Evolutionary conservation across 1,140 invertebrate genomes (phyloP).

Genomic region (Sogatella furcifera): DNA sequence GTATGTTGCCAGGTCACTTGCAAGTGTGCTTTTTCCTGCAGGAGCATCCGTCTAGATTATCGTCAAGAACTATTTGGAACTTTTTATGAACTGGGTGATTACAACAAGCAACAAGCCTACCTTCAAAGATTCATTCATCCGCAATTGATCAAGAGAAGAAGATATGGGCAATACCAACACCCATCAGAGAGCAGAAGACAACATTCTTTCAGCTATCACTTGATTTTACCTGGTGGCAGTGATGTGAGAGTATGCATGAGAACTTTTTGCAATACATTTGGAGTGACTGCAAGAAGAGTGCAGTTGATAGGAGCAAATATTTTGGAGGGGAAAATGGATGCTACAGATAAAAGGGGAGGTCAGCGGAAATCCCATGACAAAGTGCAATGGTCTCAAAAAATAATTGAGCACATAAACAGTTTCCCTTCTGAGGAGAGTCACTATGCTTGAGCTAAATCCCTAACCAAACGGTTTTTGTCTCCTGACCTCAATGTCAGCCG

Average conservation of each 20-base stretch:
- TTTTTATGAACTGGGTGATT: slow-evolving; percentile 3
- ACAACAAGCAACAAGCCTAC: slow-evolving; percentile 10
- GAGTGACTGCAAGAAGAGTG: slow-evolving; percentile 3
- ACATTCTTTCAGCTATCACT: not conserved
- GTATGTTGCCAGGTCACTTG: slow-evolving; percentile 1
- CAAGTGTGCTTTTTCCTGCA: slow-evolving; percentile 12
- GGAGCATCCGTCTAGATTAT: slow-evolving; percentile 3
- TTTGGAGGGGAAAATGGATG: not conserved
- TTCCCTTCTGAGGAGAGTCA: slow-evolving; percentile 8
- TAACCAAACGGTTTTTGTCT: slow-evolving; percentile 5
- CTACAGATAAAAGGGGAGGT: slow-evolving; percentile 12
- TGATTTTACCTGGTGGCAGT: slow-evolving; percentile 2
- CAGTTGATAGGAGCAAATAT: slow-evolving; percentile 8
- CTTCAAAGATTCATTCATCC: slow-evolving; percentile 8
- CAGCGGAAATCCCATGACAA: not conserved
- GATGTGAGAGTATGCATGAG: slow-evolving; percentile 9
- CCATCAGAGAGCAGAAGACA: slow-evolving; percentile 10
- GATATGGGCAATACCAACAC: slow-evolving; percentile 11
- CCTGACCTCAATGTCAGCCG: slow-evolving; percentile 8
- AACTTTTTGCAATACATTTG: slow-evolving; percentile 12
- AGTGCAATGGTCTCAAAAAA: slow-evolving; percentile 3
- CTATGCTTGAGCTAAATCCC: not conserved
- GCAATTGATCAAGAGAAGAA: slow-evolving; percentile 11
- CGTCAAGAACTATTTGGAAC: slow-evolving; percentile 5
- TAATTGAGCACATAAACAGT: slow-evolving; percentile 9